Conservation (phyloP, 2,888 invertebrate genomes). For the Philereme transversata region DNA sequence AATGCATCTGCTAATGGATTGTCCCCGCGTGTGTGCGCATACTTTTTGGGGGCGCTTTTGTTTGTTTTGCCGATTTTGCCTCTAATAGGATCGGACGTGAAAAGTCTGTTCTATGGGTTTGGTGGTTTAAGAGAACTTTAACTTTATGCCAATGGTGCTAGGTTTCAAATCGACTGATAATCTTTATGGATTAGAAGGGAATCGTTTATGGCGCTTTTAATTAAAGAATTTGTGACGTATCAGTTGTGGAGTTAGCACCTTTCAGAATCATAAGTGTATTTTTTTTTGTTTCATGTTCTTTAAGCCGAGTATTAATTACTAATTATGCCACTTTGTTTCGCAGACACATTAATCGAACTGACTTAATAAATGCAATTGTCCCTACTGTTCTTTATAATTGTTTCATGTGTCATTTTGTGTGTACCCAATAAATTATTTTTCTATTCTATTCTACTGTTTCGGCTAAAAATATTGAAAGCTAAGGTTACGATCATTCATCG, state of each 20-base stretch:
- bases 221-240: slow-evolving; percentile 19
- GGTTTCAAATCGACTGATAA: slow-evolving; percentile 4
- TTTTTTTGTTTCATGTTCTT: too few species aligned
- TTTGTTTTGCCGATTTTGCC: slow-evolving; percentile 37
- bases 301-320: too few species aligned
- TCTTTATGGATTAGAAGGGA: neutral
- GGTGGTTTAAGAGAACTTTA: neutral
- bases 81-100: slow-evolving; percentile 39
- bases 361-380: too few species aligned
- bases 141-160: neutral
- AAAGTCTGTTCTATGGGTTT: slow-evolving; percentile 29
- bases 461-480: too few species aligned
- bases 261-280: neutral
- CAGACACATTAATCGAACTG: too few species aligned
- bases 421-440: too few species aligned
- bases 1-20: slow-evolving; percentile 40
- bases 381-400: too few species aligned
- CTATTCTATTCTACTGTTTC: too few species aligned
- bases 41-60: slow-evolving; percentile 37
- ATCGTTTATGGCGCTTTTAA: slow-evolving; percentile 23
- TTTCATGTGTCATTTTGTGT: too few species aligned
- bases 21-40: slow-evolving; percentile 26
- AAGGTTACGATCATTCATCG: too few species aligned
- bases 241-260: slow-evolving; percentile 6
- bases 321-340: too few species aligned